phyloP scores from a whole-genome alignment of 2,888 invertebrate species.

The Orthonevra nobilis region DNA sequence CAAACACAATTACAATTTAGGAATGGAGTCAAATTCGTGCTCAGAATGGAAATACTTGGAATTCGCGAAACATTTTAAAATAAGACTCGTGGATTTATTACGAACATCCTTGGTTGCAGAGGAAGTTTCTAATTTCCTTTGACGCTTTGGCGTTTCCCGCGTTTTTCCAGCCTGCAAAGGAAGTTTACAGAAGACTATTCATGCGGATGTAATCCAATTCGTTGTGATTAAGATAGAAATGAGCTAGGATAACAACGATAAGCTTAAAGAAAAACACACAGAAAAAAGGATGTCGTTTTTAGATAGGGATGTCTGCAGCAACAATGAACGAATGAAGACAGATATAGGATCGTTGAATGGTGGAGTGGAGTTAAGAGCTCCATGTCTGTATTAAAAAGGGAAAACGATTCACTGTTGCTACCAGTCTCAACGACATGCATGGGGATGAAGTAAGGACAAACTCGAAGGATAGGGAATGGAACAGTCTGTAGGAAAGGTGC shows the following conservation, averaged over 20 bases:
- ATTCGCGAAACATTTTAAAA: background rate
- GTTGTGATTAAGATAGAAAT: constrained; percentile 22
- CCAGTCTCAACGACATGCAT: constrained; percentile 1
- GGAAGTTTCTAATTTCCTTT: constrained; percentile 2
- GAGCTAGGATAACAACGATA: constrained; percentile 7
- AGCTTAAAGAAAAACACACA: background rate
- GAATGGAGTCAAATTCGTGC: too few relatives aligned
- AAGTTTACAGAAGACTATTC: background rate
- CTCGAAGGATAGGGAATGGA: background rate
- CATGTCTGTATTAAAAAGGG: too few relatives aligned
- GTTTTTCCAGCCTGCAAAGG: background rate
- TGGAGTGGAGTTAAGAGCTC: too few relatives aligned
- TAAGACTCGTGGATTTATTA: background rate
- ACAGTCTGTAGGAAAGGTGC: too few relatives aligned
- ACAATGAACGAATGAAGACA: constrained; percentile 2
- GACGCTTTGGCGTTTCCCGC: background rate
- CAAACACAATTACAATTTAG: too few relatives aligned
- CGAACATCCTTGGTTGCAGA: background rate
- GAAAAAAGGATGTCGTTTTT: background rate
- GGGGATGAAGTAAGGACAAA: background rate
- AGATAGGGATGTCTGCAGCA: background rate
- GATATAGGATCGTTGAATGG: background rate
- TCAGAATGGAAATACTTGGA: constrained; percentile 7
- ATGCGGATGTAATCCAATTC: constrained; percentile 29
- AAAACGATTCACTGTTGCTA: constrained; percentile 20